phyloP scores from a whole-genome alignment of 2,888 invertebrate species.

The Galeopsomyia nigrocyanea region DNA sequence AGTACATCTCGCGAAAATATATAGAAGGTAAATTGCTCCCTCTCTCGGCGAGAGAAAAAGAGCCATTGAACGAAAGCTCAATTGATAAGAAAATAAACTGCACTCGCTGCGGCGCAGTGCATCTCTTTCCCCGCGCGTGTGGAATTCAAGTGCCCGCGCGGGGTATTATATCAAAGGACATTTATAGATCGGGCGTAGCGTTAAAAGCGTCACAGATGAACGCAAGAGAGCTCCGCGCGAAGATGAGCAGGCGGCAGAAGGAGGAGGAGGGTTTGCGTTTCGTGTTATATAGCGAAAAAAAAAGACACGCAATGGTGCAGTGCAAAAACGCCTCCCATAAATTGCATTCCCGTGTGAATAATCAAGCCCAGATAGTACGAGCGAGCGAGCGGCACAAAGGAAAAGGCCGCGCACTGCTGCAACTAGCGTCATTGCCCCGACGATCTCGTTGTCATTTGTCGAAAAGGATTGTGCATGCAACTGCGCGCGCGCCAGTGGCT shows the following conservation, averaged over 20 bases:
- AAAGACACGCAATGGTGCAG: background rate
- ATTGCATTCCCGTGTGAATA: constrained; percentile 46
- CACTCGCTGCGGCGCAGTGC: background rate
- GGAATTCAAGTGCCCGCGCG: constrained; percentile 7
- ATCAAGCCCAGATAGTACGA: constrained; percentile 43
- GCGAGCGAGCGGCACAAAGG: constrained; percentile 34
- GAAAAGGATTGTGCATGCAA: constrained; percentile 38
- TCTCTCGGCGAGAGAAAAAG: too few relatives aligned
- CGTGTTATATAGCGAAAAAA: background rate
- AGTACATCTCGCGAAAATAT: too few relatives aligned
- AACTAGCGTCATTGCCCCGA: constrained; percentile 32
- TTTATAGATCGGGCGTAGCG: constrained; percentile 39
- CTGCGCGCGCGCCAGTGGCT: background rate
- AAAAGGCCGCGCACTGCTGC: constrained; percentile 14
- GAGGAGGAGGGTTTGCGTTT: background rate
- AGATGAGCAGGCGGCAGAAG: too few relatives aligned
- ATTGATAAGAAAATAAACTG: constrained; percentile 27
- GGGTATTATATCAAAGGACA: constrained; percentile 7
- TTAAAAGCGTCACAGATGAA: constrained; percentile 36
- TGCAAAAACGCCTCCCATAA: constrained; percentile 37
- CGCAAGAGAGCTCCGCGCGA: background rate
- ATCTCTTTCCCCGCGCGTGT: too few relatives aligned
- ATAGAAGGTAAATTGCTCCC: too few relatives aligned
- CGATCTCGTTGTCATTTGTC: constrained; percentile 61
- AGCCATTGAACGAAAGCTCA: constrained; percentile 12